These are phyloP conservation scores for Anoura caudifer DNA, from an alignment of 2,113 vertebrate genomes.

Conservation along the genomic window DNA sequence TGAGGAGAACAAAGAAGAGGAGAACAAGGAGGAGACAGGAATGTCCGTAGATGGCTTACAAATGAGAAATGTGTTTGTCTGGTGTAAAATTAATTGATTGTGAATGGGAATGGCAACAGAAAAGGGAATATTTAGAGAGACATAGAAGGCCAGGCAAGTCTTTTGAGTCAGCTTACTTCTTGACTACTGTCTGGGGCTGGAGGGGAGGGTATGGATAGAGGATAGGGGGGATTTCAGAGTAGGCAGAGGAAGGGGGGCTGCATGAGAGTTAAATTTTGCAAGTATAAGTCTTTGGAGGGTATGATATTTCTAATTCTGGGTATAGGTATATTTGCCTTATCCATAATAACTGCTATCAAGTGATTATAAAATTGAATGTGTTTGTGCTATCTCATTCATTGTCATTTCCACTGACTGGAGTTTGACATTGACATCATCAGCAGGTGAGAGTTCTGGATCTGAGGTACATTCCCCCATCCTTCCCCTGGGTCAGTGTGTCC, in stretches of 20 bases:
- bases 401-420: neutral
- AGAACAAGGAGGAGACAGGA: neutral
- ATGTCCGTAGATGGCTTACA: neutral
- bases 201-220: neutral
- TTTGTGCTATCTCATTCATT: conserved; percentile 3
- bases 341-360: neutral
- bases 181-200: neutral
- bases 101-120: neutral
- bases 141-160: neutral
- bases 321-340: neutral
- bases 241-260: neutral
- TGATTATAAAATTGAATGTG: neutral
- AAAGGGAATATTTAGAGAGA: conserved; percentile 5
- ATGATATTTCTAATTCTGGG: neutral
- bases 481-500: neutral
- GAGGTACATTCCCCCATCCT: neutral
- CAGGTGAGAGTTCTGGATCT: neutral
- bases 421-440: conserved; percentile 22
- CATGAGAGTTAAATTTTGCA: neutral
- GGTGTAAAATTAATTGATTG: neutral
- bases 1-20: neutral
- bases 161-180: neutral
- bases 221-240: neutral
- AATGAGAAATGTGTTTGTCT: neutral
- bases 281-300: neutral